phyloP scores from a whole-genome alignment of 2,888 invertebrate species.

The Conomelus anceps region DNA sequence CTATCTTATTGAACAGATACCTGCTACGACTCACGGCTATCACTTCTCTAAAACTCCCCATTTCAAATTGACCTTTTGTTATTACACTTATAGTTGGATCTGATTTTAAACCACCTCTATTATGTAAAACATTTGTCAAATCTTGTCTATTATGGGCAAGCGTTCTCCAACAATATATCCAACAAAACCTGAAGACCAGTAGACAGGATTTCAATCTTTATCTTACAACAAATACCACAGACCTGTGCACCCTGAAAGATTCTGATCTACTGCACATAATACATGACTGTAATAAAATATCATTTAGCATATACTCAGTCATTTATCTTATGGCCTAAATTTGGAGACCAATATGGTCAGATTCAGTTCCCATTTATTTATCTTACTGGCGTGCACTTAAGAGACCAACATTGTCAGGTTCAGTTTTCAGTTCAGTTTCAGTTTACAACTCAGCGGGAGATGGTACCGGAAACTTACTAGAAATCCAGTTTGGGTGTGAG shows the following conservation, averaged over 20 bases:
- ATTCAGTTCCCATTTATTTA: not conserved
- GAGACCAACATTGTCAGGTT: not conserved
- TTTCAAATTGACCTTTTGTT: no score
- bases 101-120: no score
- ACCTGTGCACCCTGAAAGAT: not conserved
- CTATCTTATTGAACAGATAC: no score
- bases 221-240: not conserved
- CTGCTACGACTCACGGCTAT: no score
- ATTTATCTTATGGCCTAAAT: not conserved
- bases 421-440: not conserved
- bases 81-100: no score
- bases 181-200: not conserved
- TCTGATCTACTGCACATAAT: not conserved
- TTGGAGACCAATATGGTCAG: not conserved
- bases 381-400: no score
- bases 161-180: not conserved
- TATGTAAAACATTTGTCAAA: not conserved
- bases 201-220: no score
- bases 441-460: not conserved
- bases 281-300: not conserved
- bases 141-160: not conserved
- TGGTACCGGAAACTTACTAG: not conserved
- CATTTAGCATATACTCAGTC: not conserved
- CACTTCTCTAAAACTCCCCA: no score
- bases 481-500: not conserved